Conservation (phyloP, 2,888 invertebrate genomes). For the Opisthograptis luteolata region DNA sequence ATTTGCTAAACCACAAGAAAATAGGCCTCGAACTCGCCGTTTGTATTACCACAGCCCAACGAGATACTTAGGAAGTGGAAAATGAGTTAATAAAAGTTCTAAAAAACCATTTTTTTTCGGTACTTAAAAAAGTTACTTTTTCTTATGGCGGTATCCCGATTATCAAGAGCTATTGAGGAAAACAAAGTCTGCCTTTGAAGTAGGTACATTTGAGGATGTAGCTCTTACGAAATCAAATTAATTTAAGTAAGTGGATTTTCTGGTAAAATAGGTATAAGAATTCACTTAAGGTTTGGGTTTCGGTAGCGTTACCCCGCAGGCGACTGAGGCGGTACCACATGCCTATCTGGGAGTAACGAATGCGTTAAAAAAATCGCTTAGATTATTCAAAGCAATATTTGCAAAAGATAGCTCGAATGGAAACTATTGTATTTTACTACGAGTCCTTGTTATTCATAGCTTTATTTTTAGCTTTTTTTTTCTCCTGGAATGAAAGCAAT, state of each 20-base stretch:
- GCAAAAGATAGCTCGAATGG: too few relatives aligned
- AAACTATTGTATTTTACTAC: too few relatives aligned
- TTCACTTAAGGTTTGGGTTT: too few relatives aligned
- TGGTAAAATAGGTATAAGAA: slow-evolving; percentile 32
- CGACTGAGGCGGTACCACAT: too few relatives aligned
- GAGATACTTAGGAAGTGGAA: slow-evolving; percentile 40
- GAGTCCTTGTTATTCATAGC: too few relatives aligned
- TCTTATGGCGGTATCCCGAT: slow-evolving; percentile 45
- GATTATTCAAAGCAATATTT: too few relatives aligned
- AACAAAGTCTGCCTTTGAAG: slow-evolving; percentile 46
- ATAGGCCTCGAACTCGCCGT: slow-evolving; percentile 8
- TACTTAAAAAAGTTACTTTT: slow-evolving; percentile 31
- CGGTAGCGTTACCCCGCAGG: too few relatives aligned
- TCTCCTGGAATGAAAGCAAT: too few relatives aligned
- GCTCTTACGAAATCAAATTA: slow-evolving; percentile 45
- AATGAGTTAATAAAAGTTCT: slow-evolving; percentile 50
- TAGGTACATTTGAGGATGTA: slow-evolving; percentile 37
- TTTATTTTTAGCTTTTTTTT: too few relatives aligned
- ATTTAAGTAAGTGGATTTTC: slow-evolving; percentile 44
- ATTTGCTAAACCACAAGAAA: slow-evolving; percentile 1
- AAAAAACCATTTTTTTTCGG: slow-evolving; percentile 41
- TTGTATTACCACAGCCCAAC: slow-evolving; percentile 29
- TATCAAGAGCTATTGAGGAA: slow-evolving; percentile 48
- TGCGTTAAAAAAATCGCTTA: too few relatives aligned
- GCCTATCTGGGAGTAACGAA: too few relatives aligned